Base-by-base conservation (phyloP, 2,797 vertebrate genomes). In the Poeciliopsis infans region DNA sequence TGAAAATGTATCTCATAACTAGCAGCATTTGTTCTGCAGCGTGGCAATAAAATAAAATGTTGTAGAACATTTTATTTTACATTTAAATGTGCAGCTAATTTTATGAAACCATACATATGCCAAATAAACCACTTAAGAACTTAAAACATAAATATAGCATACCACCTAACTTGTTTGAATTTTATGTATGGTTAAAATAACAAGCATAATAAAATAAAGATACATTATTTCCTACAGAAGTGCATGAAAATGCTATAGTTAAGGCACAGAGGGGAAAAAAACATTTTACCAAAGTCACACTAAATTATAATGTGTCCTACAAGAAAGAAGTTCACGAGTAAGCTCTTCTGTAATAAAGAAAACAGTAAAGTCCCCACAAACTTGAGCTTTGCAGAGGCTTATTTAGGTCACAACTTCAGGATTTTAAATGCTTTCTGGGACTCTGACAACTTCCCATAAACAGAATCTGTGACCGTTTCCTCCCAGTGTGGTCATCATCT, bases 351-450 rank as follows among this genome's bases (percentile, higher is more conserved):
- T 69, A 71, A 71, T 46, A 46, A 70, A 45, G 68, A 15, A 15
- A n/a, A 68, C 36, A 41, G 73, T 71, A 80, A 86, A 86, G 31
- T 69, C 25, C 71, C 2, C n/a, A 28, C 66, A 68, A 84, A 68
- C 28, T 78, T 31, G 51, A 71, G 88, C 82, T 85, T 81, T 82
- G 79, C 77, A 77, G 66, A 80, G 75, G 66, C 73, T 79, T 89
- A 83, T 57, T 1, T 0, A 55, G 83, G 84, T 77, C 88, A 86
- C n/a, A 79, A 55, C 85, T 78, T 88, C 75, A 84, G 79, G 76
- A 80, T 84, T 87, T 81, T 88, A 85, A 87, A 86, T 91, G 89
- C 89, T 88, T 45, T 84, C 86, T 74, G 55, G 79, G 76, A 83
- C 82, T 43, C 1, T 66, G 79, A 88, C 83, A 85, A 83, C 74